Percentiles rank a stretch among this genome's conserved stretches.
phyloP scores from a whole-genome alignment of 1,140 invertebrate species.

The Ceratitis capitata region DNA sequence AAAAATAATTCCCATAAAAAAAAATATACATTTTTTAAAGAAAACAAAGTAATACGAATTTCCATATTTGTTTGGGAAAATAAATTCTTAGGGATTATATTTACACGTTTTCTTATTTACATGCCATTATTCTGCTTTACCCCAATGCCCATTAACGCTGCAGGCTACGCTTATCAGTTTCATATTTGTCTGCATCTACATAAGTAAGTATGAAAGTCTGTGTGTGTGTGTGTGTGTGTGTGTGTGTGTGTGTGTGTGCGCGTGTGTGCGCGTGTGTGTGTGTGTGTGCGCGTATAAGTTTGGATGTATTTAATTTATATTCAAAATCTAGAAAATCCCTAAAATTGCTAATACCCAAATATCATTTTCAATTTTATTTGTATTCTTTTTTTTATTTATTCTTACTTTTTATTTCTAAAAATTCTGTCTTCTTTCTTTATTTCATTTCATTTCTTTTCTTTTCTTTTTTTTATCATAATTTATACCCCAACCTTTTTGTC shows the following conservation, averaged over 20 bases:
- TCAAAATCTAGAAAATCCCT: conserved; percentile 2
- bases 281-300: no score
- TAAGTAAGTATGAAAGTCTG: no score
- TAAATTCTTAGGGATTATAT: conserved; percentile 9
- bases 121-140: conserved; percentile 1
- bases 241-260: no score
- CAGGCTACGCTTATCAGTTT: background rate
- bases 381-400: background rate
- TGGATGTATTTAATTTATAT: conserved; percentile 21
- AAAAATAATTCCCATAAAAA: background rate
- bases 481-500: background rate
- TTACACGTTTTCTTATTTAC: background rate
- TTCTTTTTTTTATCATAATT: background rate
- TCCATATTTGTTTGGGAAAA: background rate
- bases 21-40: background rate
- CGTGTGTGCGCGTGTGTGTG: no score
- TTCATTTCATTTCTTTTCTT: background rate
- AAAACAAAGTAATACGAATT: background rate
- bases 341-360: conserved; percentile 21
- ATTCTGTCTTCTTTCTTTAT: background rate
- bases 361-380: background rate
- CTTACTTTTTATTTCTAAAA: background rate
- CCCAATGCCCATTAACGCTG: background rate
- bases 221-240: no score
- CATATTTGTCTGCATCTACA: background rate